Conservation (phyloP, 2,113 vertebrate genomes). For the Sminthopsis crassicaudata region DNA sequence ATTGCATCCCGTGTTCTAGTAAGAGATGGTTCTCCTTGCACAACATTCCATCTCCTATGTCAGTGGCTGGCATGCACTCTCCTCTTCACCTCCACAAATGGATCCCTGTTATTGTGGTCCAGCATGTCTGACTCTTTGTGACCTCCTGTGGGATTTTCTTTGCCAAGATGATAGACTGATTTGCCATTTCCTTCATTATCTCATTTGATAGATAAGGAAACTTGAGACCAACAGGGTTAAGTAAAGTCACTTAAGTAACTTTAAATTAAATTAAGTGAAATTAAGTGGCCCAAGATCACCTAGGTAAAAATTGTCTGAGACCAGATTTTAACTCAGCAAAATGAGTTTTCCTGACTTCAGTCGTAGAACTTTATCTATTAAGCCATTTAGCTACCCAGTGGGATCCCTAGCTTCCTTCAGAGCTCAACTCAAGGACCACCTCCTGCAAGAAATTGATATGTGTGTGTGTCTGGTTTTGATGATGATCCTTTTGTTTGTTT, state of each 20-base stretch:
- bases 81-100: not conserved
- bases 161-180: not conserved
- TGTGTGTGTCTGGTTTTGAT: too few species aligned
- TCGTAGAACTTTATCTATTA: too few species aligned
- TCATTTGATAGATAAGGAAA: not conserved
- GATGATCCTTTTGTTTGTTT: too few species aligned
- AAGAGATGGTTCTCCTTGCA: not conserved
- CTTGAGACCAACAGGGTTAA: not conserved
- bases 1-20: not conserved
- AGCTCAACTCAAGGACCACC: not conserved
- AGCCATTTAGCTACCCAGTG: too few species aligned
- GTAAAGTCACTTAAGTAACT: too few species aligned
- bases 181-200: not conserved
- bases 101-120: not conserved
- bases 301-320: not conserved
- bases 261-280: too few species aligned
- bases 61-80: not conserved
- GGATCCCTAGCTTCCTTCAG: not conserved
- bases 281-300: not conserved
- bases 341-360: not conserved
- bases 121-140: not conserved
- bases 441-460: not conserved
- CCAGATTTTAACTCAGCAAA: not conserved
- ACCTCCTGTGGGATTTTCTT: not conserved
- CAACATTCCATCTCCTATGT: not conserved